Percentiles rank a stretch among this genome's conserved stretches.
Evolutionary conservation across 2,888 invertebrate genomes (phyloP).

Genomic region (Julus scanicus): DNA sequence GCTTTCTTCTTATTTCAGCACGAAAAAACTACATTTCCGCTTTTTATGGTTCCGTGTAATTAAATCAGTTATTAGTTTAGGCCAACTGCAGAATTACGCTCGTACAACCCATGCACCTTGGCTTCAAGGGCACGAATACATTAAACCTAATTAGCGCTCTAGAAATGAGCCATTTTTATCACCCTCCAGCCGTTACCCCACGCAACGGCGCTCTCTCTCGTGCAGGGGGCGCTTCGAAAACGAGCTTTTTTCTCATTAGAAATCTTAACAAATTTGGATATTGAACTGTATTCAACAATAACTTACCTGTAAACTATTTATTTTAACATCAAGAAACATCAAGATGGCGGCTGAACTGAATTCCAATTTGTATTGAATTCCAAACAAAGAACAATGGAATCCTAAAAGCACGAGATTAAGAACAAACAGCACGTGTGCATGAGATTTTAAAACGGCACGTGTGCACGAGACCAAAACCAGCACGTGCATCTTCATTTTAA

Average conservation of each 20-base stretch:
- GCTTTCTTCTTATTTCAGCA: conserved; percentile 9
- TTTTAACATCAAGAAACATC: no score
- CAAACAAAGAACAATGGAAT: no score
- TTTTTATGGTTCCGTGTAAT: conserved; percentile 51
- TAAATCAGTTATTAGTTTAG: conserved; percentile 56
- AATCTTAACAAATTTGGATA: background rate
- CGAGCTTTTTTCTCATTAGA: background rate
- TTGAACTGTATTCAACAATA: background rate
- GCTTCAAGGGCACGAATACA: conserved; percentile 54
- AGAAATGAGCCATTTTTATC: conserved; percentile 56
- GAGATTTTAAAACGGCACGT: no score
- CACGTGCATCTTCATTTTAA: no score
- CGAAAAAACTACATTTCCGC: background rate
- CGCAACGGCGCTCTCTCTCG: background rate
- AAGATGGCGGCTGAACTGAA: no score
- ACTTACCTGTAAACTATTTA: no score
- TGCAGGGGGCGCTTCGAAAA: background rate
- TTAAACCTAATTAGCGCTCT: conserved; percentile 56
- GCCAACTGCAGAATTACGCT: conserved; percentile 53
- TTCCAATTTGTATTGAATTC: no score
- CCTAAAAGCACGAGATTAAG: no score
- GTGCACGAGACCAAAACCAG: no score
- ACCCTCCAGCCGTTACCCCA: conserved; percentile 52
- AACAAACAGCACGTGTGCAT: no score
- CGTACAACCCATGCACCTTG: conserved; percentile 34